Evolutionary conservation across 37 sponge, comb jelly and placozoan genomes (phyloP), one percentile per base, ranked within the genome.

Genomic region (Ianthella basta): DNA sequence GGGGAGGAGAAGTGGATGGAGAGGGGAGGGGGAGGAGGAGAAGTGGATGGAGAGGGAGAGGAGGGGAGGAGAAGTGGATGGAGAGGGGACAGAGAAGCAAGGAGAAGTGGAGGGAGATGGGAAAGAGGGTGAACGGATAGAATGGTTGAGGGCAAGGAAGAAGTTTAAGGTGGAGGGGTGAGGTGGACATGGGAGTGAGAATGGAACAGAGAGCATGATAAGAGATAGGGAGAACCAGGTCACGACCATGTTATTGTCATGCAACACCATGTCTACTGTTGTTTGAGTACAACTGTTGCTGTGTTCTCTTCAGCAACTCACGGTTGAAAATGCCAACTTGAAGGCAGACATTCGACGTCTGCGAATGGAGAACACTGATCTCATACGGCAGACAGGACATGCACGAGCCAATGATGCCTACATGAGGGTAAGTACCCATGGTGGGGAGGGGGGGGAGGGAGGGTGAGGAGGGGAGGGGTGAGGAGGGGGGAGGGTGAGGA

Each of bases 241-340:
- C n/a, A 6, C 12, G 29, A 63, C 27, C 65, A 4, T 12, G 24
- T 30, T 63, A 5, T 4, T 30, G 10, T 63, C 2, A 5, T 29
- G 24, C 5, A 30, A 24, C 29, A 29, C 29, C 8, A 63, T 8
- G 4, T 6, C 2, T 63, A 10, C 8, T 30, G 10, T 29, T 63
- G 29, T 30, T 6, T 29, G 29, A 30, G 65, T 10, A 63, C 29
- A 63, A 8, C 29, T 63, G 65, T 29, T 63, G 50, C 8, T 8
- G 8, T 44, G 50, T 44, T 44, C 3, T 44, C 6, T 35, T 18
- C 83, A 95, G 95, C 69, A 66, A 23, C 63, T 95, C 1, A n/a
- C 87, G 34, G 84, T 95, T 16, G 95, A 95, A 83, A 92, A 89
- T 85, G 92, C 92, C 15, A 81, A 63, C 30, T 63, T 95, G 63